Base-by-base conservation (phyloP, 2,888 invertebrate species). In the Lithophane ornitopus region DNA sequence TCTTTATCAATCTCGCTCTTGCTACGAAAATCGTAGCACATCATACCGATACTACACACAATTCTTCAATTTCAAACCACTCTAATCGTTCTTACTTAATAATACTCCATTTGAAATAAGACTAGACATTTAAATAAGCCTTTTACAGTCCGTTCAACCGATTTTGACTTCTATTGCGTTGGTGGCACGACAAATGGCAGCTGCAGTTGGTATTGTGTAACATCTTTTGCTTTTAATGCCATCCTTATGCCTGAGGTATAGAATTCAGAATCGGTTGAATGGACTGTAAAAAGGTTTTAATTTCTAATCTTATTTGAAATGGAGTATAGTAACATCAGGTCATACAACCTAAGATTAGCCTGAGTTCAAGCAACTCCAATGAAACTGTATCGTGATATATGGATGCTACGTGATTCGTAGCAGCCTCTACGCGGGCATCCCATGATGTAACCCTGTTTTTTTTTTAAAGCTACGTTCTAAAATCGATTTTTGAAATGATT, bases 321-420 rank as follows among this genome's bases (percentile, higher is more conserved):
- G n/a, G n/a, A 56, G 12, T 46, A 6, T 34, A 14, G 16, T 14
- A 56, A 44, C 56, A 34, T 22, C 44, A 81, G 63, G 56, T 82
- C 44, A 76, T 46, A 39, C 39, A 46, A 68, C 52, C n/a, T 58
- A 22, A 67, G 67, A 63, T 66, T 28, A 52, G 2, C 8, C 26
- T 0, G 26, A 78, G 78, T 77, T 79, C 78, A 77, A 82, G 62
- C 34, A 79, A 67, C 78, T 67, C n/a, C 1, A 26, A 14, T 4
- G 9, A 11, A 44, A 6, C 9, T 28, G 63, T 59, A 72, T n/a
- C 28, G 8, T 44, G 49, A 41, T 59, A 16, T 19, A 58, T 14
- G 3, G 22, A 14, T 41, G 84, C 84, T 84, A 84, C 84, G 67
- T 14, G 1, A 44, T 28, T 22, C 85, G 81, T 81, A 81, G 85